phyloP scores from a whole-genome alignment of 30 jellyfish, hydroid and myxozoan species.

The Clytia hemisphaerica region DNA sequence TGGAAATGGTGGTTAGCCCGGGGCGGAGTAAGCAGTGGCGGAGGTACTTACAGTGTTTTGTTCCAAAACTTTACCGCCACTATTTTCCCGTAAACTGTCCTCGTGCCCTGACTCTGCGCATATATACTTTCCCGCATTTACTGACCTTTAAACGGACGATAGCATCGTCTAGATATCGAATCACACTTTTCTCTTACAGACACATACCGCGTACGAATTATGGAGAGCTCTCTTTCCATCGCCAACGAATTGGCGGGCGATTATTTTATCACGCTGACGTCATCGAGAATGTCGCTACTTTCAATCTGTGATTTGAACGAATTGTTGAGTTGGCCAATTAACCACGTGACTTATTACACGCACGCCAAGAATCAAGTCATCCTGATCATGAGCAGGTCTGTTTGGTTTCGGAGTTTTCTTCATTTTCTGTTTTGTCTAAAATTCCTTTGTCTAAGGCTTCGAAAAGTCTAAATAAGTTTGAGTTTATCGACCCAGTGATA shows the following conservation, averaged over 20 bases:
- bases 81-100: too few species aligned
- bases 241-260: constrained; percentile 56
- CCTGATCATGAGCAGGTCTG: constrained; percentile 68
- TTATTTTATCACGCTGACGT: constrained; percentile 20
- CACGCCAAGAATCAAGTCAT: constrained; percentile 48
- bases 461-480: too few species aligned
- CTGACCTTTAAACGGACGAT: too few species aligned
- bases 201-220: constrained; percentile 24
- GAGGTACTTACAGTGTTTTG: too few species aligned
- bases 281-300: constrained; percentile 36
- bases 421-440: background rate
- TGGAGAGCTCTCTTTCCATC: constrained; percentile 50
- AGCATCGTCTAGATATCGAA: too few species aligned
- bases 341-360: constrained; percentile 52
- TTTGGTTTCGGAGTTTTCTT: background rate
- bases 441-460: too few species aligned
- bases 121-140: too few species aligned
- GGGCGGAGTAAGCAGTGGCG: too few species aligned
- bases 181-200: constrained; percentile 2
- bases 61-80: too few species aligned
- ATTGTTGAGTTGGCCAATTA: constrained; percentile 72
- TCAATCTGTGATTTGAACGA: constrained; percentile 36
- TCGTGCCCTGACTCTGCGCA: too few species aligned
- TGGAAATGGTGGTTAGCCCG: too few species aligned
- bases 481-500: too few species aligned